A percentile compares a stretch with the other conserved stretches of the same genome.
phyloP scores from a whole-genome alignment of 2,888 invertebrate species.

The Drosophila nigricruria region DNA sequence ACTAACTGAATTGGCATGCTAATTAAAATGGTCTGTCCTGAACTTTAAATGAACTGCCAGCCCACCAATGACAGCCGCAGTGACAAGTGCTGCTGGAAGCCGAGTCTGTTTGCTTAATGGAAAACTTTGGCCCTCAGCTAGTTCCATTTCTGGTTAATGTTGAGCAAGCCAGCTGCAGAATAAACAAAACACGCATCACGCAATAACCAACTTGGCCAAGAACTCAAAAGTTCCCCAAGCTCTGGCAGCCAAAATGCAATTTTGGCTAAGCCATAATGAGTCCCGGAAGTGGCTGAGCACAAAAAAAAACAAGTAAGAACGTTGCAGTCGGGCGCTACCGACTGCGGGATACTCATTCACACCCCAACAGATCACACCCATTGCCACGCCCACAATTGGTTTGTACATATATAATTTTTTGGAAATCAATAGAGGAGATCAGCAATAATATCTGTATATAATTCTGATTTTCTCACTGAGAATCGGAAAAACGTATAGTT shows the following conservation, averaged over 20 bases:
- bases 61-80: constrained; percentile 53
- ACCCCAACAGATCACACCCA: no score
- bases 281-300: constrained; percentile 63
- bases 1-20: constrained; percentile 51
- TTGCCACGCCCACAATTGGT: no score
- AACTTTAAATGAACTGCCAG: constrained; percentile 79
- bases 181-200: constrained; percentile 43
- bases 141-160: constrained; percentile 62
- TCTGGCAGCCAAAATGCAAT: constrained; percentile 44
- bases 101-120: constrained; percentile 49
- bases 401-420: no score
- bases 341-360: no score
- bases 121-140: constrained; percentile 60
- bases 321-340: no score
- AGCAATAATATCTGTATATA: no score
- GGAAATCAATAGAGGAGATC: no score
- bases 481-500: no score
- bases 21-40: constrained; percentile 66
- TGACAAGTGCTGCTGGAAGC: constrained; percentile 30
- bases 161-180: constrained; percentile 42
- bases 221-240: constrained; percentile 53
- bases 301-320: no score
- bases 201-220: constrained; percentile 45
- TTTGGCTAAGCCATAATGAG: constrained; percentile 61
- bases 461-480: no score